Evolutionary conservation across 2,113 vertebrate species (phyloP).

Genomic region (Monarcha castaneiventris): DNA sequence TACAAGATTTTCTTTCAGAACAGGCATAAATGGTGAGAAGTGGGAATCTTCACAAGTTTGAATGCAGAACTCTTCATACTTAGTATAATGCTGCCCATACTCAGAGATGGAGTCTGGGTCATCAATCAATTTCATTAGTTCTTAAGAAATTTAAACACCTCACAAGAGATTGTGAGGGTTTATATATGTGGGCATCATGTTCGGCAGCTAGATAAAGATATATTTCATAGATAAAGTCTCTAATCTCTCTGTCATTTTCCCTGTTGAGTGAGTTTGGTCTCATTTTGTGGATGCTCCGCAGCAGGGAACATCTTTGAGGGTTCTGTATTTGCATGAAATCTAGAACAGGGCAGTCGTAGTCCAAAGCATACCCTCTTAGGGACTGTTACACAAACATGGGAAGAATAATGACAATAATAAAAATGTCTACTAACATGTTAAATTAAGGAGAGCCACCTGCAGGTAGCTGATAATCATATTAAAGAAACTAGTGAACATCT

Average conservation of each 20-base stretch:
- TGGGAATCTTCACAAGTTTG: neutral
- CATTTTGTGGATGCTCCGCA: neutral
- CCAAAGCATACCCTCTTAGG: neutral
- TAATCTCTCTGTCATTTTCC: neutral
- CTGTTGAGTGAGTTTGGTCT: neutral
- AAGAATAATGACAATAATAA: conserved; percentile 32
- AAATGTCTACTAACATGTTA: neutral
- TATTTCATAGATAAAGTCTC: neutral
- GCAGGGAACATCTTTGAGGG: neutral
- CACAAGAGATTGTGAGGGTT: neutral
- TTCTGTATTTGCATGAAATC: neutral
- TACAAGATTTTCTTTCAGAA: neutral
- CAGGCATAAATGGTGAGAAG: neutral
- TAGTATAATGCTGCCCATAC: neutral
- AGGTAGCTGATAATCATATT: conserved; percentile 26
- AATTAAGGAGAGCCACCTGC: conserved; percentile 32
- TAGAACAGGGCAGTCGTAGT: neutral
- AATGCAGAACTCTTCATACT: neutral
- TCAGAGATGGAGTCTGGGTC: neutral
- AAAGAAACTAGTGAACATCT: conserved; percentile 26
- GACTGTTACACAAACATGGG: neutral
- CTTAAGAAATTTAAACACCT: neutral
- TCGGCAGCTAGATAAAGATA: neutral
- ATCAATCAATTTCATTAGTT: neutral
- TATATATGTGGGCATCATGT: neutral